Conservation (phyloP, 92 coral and sea anemone species). For the Bergia sp. region DNA sequence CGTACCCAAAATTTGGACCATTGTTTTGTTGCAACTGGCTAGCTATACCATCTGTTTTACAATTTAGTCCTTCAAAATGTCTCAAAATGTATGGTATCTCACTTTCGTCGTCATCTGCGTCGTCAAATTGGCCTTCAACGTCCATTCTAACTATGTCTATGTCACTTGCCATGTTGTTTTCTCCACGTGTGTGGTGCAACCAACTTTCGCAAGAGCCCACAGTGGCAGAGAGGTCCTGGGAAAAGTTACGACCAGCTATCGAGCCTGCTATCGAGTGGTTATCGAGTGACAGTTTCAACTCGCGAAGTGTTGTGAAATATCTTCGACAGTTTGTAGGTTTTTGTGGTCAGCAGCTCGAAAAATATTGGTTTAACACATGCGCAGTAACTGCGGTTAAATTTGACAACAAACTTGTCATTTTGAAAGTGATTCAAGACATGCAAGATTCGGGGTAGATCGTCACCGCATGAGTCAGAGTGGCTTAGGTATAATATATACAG, state of each 20-base stretch:
- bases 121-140: constrained; percentile 91
- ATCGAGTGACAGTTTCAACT: not conserved
- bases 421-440: no score
- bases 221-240: not conserved
- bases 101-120: constrained; percentile 83
- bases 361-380: not conserved
- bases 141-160: not conserved
- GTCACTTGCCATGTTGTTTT: constrained; percentile 36
- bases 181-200: constrained; percentile 4
- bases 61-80: constrained; percentile 17
- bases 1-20: not conserved
- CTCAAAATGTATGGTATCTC: constrained; percentile 60
- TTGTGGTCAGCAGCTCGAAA: not conserved
- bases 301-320: not conserved
- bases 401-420: not conserved
- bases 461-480: not conserved
- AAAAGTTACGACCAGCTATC: not conserved
- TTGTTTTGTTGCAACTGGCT: not conserved
- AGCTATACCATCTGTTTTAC: not conserved
- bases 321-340: not conserved
- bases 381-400: not conserved
- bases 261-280: not conserved
- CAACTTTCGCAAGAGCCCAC: not conserved
- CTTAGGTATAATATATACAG: constrained; percentile 19
- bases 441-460: not conserved